Base-by-base conservation (phyloP, 1,140 invertebrate genomes). In the Microvelia longipes region DNA sequence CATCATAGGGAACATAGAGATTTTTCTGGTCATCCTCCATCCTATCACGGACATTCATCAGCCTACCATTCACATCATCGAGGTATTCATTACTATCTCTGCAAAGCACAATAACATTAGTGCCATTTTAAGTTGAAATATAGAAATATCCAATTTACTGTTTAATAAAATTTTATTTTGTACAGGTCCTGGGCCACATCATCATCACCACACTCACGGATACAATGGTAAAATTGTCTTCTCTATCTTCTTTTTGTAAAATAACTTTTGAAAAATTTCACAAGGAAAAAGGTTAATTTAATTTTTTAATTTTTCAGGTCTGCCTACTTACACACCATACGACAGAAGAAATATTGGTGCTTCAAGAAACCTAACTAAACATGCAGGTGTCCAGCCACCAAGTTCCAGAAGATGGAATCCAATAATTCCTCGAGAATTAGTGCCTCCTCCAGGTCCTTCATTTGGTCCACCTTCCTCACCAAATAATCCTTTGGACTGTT, bases 301-400 rank as follows among this genome's bases (percentile, higher is more conserved):
- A n/a, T n/a, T n/a, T n/a, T n/a, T n/a, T n/a, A n/a, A n/a, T n/a
- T n/a, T n/a, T n/a, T n/a, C 35, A 50, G 35, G 35, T 50, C 19
- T 50, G 19, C 35, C 35, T 19, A 50, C 35, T 50, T 50, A 11
- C 19, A 50, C 35, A 50, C 35, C 35, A 19, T 50, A 50, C 19
- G 35, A 50, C 19, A 50, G 35, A 19, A 50, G 35, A 19, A 11
- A 50, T 50, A 50, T 11, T 11, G 35, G 35, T 50, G 35, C 35
- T 19, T 11, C 35, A 11, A 19, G 24, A 66, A 26, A 11, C 28
- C 13, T 2, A n/a, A 26, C 65, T 26, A 26, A 66, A 2, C 65
- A 66, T 27, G 25, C 65, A 27, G 65, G 65, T 11, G 65, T 66
- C 28, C 65, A 66, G 65, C 65, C 65, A 27, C 65, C 65, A 27